These are phyloP conservation scores for Chaetodon auriga DNA, from an alignment of 2,113 vertebrate species.

Conservation along the genomic window DNA sequence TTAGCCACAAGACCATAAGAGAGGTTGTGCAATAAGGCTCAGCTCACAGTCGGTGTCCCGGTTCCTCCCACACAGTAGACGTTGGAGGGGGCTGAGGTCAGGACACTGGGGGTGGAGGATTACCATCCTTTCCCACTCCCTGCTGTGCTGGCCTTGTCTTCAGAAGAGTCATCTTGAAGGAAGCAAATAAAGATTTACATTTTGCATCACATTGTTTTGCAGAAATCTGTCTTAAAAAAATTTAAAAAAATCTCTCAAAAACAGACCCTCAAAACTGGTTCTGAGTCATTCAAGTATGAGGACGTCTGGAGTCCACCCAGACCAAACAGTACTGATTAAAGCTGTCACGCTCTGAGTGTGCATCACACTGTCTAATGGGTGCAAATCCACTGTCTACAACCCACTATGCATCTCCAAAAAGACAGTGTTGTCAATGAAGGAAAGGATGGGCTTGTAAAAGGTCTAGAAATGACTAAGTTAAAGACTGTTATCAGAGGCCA, in stretches of 20 bases:
- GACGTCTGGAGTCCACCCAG: neutral
- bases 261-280: too few species aligned
- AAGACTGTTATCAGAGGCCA: neutral
- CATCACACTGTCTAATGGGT: neutral
- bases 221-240: neutral
- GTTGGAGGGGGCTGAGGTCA: neutral
- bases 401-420: neutral
- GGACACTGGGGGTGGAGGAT: too few species aligned
- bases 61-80: neutral
- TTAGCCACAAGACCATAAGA: neutral
- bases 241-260: too few species aligned
- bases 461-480: neutral
- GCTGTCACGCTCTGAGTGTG: neutral
- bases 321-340: neutral
- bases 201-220: too few species aligned
- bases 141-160: too few species aligned
- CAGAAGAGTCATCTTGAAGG: too few species aligned
- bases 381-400: neutral
- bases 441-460: neutral
- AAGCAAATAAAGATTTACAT: too few species aligned
- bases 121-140: too few species aligned
- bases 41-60: neutral
- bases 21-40: neutral
- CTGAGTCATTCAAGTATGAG: too few species aligned
- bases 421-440: neutral